These are phyloP conservation scores for Addax nasomaculatus DNA, from an alignment of 2,113 vertebrate genomes.

Conservation along the genomic window DNA sequence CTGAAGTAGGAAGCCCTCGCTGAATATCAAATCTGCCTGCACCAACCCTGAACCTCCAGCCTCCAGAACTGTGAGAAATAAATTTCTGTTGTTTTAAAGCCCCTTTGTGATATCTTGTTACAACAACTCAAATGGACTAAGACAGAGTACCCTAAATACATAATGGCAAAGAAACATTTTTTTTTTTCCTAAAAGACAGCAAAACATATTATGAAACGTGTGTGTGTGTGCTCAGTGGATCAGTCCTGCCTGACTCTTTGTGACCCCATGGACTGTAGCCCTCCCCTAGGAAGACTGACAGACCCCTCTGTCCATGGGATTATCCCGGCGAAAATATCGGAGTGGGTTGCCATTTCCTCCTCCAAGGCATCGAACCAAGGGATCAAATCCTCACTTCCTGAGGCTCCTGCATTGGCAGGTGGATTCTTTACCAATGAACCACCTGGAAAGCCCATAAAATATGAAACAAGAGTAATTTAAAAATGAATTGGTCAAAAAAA, in stretches of 20 bases:
- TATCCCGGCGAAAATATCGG: rapidly evolving
- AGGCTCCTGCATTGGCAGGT: neutral
- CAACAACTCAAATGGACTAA: neutral
- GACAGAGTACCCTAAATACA: neutral
- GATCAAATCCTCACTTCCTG: neutral
- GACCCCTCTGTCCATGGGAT: neutral
- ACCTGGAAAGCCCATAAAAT: neutral
- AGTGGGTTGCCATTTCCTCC: neutral
- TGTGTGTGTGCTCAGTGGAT: neutral
- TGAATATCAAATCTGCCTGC: neutral
- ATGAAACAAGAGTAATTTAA: neutral
- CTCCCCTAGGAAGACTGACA: neutral
- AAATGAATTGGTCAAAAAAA: neutral
- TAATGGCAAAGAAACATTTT: neutral
- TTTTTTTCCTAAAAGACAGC: neutral
- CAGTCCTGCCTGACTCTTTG: neutral
- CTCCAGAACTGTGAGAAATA: neutral
- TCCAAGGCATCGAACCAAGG: neutral
- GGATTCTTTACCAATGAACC: neutral
- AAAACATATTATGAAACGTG: neutral
- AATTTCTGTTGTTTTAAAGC: neutral
- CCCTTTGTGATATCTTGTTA: neutral
- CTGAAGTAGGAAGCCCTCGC: neutral
- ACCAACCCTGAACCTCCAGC: neutral
- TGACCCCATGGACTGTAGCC: neutral